Evolutionary conservation across 1,140 invertebrate species (phyloP).

Genomic region (Hormaphis cornu): DNA sequence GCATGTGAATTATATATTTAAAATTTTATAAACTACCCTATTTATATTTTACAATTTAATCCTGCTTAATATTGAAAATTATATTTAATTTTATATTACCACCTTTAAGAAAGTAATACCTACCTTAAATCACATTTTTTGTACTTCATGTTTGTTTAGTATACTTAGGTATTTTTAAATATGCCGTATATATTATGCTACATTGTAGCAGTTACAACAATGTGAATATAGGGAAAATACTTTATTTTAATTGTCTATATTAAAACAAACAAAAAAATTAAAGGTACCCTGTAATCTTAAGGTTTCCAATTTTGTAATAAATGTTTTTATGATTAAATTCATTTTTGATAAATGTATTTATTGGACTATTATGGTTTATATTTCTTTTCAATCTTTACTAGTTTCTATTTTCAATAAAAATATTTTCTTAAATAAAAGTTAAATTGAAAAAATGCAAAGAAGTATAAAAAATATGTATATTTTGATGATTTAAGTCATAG

Average conservation of each 20-base stretch:
- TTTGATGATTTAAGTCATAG: too few relatives aligned
- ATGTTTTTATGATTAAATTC: conserved; percentile 1
- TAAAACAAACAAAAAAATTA: neutral
- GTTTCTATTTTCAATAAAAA: too few relatives aligned
- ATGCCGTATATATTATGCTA: neutral
- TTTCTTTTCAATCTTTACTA: too few relatives aligned
- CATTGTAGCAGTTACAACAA: neutral
- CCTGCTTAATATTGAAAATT: neutral
- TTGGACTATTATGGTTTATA: too few relatives aligned
- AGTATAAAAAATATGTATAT: too few relatives aligned
- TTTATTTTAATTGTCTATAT: neutral
- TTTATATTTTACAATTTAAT: neutral
- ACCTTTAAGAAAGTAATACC: neutral
- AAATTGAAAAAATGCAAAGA: too few relatives aligned
- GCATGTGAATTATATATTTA: neutral
- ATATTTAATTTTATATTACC: conserved; percentile 5
- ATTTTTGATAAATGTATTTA: neutral
- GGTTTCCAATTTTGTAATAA: neutral
- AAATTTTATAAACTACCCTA: neutral
- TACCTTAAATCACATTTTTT: neutral
- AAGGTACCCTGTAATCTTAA: neutral
- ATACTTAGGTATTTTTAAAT: neutral
- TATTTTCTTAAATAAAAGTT: too few relatives aligned
- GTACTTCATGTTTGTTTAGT: neutral
- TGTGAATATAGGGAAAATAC: neutral